Evolutionary conservation across 2,113 vertebrate species (phyloP).

Genomic region (Laterallus jamaicensis): DNA sequence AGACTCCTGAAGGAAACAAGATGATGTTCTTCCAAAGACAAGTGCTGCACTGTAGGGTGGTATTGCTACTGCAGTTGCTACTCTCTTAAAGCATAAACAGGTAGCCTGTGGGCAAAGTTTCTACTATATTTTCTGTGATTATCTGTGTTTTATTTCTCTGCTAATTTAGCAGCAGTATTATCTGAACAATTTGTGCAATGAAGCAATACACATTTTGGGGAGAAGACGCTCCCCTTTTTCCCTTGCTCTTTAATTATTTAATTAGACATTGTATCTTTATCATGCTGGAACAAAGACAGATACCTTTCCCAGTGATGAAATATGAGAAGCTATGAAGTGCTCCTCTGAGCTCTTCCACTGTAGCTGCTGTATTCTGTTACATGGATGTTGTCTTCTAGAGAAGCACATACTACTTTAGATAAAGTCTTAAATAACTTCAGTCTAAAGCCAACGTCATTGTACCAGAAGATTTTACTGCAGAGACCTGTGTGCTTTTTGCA

Average conservation of each 20-base stretch:
- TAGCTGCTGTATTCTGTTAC: background rate
- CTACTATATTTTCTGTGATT: rapidly evolving
- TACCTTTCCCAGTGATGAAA: slow-evolving; percentile 28
- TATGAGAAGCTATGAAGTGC: slow-evolving; percentile 12
- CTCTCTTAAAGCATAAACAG: background rate
- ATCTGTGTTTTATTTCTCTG: background rate
- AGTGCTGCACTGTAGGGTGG: background rate
- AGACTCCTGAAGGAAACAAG: background rate
- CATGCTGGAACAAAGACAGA: background rate
- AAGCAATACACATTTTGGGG: background rate
- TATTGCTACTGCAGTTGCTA: background rate
- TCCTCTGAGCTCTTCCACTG: background rate
- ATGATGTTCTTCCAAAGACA: background rate
- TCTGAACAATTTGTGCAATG: background rate
- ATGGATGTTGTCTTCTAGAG: background rate
- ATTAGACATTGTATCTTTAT: background rate
- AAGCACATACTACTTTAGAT: background rate
- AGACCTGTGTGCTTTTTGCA: background rate
- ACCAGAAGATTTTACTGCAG: background rate
- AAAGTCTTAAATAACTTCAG: background rate
- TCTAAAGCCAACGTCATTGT: background rate
- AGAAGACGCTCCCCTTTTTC: background rate
- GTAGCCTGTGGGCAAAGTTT: background rate
- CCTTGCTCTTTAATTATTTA: background rate
- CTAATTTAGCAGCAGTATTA: background rate